phyloP scores from a whole-genome alignment of 2,113 vertebrate genomes.

The Dasyprocta punctata region DNA sequence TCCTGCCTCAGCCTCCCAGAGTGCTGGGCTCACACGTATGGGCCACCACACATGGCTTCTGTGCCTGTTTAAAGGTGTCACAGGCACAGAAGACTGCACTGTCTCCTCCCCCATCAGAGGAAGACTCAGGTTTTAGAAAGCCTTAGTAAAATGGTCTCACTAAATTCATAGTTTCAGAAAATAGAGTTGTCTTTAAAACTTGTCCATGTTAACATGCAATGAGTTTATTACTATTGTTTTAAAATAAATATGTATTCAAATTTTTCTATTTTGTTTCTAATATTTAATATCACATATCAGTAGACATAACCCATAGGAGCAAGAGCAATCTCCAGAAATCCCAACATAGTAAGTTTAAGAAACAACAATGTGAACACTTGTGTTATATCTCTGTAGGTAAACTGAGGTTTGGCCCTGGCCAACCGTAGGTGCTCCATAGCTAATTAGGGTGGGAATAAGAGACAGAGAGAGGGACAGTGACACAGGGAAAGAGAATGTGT shows the following conservation, averaged over 20 bases:
- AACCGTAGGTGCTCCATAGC: accelerated
- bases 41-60: neutral
- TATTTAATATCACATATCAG: neutral
- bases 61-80: neutral
- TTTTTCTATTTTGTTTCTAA: neutral
- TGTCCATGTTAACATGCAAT: neutral
- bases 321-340: neutral
- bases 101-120: neutral
- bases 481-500: neutral
- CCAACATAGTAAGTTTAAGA: neutral
- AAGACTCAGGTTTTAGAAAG: slow-evolving; percentile 21
- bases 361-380: accelerated
- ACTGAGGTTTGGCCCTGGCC: neutral
- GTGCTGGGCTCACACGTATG: neutral
- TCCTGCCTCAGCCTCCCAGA: neutral
- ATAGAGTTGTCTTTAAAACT: neutral
- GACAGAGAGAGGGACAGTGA: neutral
- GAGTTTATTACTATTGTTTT: neutral
- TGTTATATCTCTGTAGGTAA: neutral
- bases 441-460: neutral
- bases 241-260: neutral
- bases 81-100: neutral
- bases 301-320: neutral
- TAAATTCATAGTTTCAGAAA: slow-evolving; percentile 39
- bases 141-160: neutral